A percentile compares a stretch with the other conserved stretches of the same genome.
Conservation (phyloP, 1,140 invertebrate genomes). For the Drosophila biarmipes region DNA sequence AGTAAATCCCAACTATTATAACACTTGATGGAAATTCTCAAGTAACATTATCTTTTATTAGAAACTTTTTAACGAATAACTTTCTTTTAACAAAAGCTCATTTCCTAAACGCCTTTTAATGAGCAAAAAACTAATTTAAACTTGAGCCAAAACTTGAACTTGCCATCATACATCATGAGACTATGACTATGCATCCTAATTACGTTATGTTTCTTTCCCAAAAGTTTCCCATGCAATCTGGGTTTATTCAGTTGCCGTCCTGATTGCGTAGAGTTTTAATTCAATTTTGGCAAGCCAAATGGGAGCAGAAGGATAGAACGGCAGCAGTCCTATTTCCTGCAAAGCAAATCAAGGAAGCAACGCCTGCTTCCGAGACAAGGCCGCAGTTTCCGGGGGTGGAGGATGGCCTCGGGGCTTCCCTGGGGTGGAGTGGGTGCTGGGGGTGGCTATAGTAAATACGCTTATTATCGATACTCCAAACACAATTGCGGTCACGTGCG, state of each 20-base stretch:
- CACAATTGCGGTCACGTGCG: conserved; percentile 84
- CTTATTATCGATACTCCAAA: conserved; percentile 84
- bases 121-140: background rate
- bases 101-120: background rate
- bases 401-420: background rate
- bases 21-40: background rate
- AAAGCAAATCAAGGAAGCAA: conserved; percentile 48
- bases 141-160: conserved; percentile 2
- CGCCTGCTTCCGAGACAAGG: conserved; percentile 74
- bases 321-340: conserved; percentile 58
- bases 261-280: conserved; percentile 73
- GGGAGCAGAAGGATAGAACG: conserved; percentile 23
- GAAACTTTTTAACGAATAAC: background rate
- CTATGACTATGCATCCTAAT: conserved; percentile 17
- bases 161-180: background rate
- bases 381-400: conserved; percentile 58
- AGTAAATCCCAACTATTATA: too few relatives aligned
- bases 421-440: conserved; percentile 4
- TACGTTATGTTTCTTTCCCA: conserved; percentile 3
- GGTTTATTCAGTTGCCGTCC: conserved; percentile 45
- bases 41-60: background rate
- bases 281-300: conserved; percentile 59
- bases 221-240: conserved; percentile 46
- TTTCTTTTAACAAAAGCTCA: background rate
- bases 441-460: conserved; percentile 62